Evolutionary conservation across 2,888 invertebrate species (phyloP).

Genomic region (Sphinx pinastri): DNA sequence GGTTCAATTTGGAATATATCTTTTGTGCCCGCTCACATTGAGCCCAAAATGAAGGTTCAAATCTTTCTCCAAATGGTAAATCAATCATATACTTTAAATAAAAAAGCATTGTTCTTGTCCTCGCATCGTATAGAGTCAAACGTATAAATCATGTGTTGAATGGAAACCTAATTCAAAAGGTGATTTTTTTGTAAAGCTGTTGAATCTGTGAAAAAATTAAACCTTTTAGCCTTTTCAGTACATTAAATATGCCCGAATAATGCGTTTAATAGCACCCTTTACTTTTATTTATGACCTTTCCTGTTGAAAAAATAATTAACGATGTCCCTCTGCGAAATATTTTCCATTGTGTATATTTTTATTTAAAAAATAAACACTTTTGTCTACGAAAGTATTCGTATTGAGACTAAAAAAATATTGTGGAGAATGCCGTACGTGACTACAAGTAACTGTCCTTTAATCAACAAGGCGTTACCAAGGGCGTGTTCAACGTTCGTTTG

Average conservation of each 20-base stretch:
- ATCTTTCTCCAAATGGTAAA: slow-evolving; percentile 33
- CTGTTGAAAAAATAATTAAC: slow-evolving; percentile 77
- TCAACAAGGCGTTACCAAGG: slow-evolving; percentile 53
- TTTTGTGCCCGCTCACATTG: slow-evolving; percentile 32
- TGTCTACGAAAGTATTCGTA: neutral
- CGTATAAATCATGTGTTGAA: slow-evolving; percentile 68
- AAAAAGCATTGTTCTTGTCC: slow-evolving; percentile 25
- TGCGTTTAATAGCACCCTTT: slow-evolving; percentile 83
- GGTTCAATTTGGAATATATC: slow-evolving; percentile 40
- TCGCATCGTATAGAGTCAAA: slow-evolving; percentile 41
- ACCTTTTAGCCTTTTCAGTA: slow-evolving; percentile 79
- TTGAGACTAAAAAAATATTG: slow-evolving; percentile 3
- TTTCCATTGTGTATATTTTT: slow-evolving; percentile 60
- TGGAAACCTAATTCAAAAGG: slow-evolving; percentile 67
- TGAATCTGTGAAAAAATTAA: slow-evolving; percentile 70
- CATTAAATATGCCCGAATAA: slow-evolving; percentile 82
- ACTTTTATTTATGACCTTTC: slow-evolving; percentile 77
- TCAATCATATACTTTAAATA: slow-evolving; percentile 30
- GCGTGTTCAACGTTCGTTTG: slow-evolving; percentile 61
- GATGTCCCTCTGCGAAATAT: slow-evolving; percentile 65
- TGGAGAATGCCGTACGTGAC: neutral
- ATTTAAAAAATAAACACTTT: slow-evolving; percentile 19
- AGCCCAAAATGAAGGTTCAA: slow-evolving; percentile 29
- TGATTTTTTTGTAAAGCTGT: slow-evolving; percentile 74
- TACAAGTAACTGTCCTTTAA: slow-evolving; percentile 39